phyloP scores from a whole-genome alignment of 30 jellyfish, hydroid and myxozoan genomes.

The Hydra vulgaris region DNA sequence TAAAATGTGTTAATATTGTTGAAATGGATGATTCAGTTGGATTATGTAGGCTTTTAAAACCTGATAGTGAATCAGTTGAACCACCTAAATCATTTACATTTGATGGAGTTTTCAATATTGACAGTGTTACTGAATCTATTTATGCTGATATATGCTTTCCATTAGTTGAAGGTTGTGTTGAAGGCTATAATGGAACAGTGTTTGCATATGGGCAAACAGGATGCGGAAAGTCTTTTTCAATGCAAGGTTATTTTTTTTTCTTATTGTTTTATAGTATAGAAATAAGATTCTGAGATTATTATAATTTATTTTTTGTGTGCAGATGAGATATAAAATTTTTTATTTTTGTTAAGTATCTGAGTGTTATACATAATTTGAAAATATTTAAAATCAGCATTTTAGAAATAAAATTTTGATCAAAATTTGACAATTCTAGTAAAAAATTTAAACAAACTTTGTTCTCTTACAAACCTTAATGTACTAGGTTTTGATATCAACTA shows the following conservation, averaged over 20 bases:
- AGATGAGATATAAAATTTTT: no score
- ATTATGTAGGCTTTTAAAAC: conserved; percentile 59
- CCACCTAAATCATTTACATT: conserved; percentile 78
- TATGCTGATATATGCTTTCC: conserved; percentile 87
- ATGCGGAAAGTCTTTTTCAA: conserved; percentile 92
- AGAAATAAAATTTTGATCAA: no score
- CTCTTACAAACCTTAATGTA: no score
- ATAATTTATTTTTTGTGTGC: no score
- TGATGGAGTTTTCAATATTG: conserved; percentile 79
- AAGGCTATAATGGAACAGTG: conserved; percentile 94
- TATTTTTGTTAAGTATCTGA: no score
- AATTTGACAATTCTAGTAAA: no score
- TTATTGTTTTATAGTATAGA: no score
- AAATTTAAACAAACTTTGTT: no score
- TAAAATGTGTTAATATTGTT: conserved; percentile 58
- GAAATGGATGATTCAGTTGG: conserved; percentile 85
- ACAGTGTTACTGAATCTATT: conserved; percentile 82
- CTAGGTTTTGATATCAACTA: no score
- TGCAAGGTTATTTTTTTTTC: conserved; percentile 63
- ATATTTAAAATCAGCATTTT: no score
- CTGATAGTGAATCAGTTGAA: conserved; percentile 57
- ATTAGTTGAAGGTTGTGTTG: conserved; percentile 89
- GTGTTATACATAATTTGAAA: no score
- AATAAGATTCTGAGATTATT: no score
- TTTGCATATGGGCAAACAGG: conserved; percentile 98